These are phyloP conservation scores for Pampusana beccarii DNA, from an alignment of 2,113 vertebrate genomes.

Conservation along the genomic window DNA sequence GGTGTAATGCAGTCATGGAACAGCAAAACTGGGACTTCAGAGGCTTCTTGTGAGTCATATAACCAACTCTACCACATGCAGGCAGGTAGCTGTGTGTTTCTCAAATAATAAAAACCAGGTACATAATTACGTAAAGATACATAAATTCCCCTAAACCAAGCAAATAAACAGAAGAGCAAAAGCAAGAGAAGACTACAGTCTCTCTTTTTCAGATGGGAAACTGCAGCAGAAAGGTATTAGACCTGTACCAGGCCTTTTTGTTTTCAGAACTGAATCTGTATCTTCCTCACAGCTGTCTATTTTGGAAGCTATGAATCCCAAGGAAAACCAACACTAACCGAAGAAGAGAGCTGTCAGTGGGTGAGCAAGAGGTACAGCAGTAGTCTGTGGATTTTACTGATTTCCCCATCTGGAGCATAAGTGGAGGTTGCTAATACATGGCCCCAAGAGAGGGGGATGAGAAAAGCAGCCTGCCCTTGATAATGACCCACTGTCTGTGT, in stretches of 20 bases:
- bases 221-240: background rate
- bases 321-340: background rate
- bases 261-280: background rate
- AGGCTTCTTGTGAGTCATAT: background rate
- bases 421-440: background rate
- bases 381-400: background rate
- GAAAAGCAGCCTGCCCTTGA: background rate
- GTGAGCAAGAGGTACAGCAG: background rate
- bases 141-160: background rate
- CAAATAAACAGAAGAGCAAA: background rate
- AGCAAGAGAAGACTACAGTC: background rate
- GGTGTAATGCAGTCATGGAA: background rate
- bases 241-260: background rate
- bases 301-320: background rate
- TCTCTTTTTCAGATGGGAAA: background rate
- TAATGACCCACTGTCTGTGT: fast-evolving
- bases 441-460: background rate
- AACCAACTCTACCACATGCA: background rate
- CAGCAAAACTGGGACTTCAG: background rate
- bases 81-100: background rate
- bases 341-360: background rate
- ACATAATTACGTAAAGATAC: background rate
- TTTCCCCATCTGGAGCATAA: background rate
- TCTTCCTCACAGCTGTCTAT: background rate
- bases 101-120: background rate